phyloP scores from a whole-genome alignment of 2,888 invertebrate genomes.

The Alviniconcha strummeri region DNA sequence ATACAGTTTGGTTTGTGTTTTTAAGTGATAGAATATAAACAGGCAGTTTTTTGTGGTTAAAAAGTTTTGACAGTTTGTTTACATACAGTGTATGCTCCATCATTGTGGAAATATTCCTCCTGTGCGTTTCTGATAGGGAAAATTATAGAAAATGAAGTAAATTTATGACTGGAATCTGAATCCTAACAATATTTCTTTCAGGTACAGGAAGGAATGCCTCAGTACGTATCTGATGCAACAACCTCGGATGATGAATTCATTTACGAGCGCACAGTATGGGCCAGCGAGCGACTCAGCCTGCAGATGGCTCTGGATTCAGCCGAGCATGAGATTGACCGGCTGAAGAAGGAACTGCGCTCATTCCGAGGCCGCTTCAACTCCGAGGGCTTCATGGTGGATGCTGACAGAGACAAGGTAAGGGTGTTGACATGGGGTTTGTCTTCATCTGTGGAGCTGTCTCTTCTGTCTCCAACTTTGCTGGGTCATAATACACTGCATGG shows the following conservation, averaged over 20 bases:
- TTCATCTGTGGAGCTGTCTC: not conserved
- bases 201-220: slow-evolving; percentile 24
- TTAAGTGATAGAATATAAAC: no score
- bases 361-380: slow-evolving; percentile 53
- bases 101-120: no score
- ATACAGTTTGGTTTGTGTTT: no score
- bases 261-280: slow-evolving; percentile 63
- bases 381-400: slow-evolving; percentile 48
- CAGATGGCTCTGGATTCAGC: slow-evolving; percentile 65
- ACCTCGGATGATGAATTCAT: slow-evolving; percentile 44
- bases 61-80: no score
- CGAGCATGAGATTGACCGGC: slow-evolving; percentile 60
- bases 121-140: no score
- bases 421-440: not conserved
- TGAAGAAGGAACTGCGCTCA: slow-evolving; percentile 60
- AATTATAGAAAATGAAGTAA: no score
- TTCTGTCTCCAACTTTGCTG: not conserved
- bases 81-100: no score
- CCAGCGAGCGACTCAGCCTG: slow-evolving; percentile 62
- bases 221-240: slow-evolving; percentile 39
- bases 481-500: no score
- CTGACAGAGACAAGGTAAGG: slow-evolving; percentile 62
- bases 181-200: no score
- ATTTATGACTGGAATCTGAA: no score
- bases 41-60: no score